These are phyloP conservation scores for Pocota personata DNA, from an alignment of 2,888 invertebrate species.

Conservation along the genomic window DNA sequence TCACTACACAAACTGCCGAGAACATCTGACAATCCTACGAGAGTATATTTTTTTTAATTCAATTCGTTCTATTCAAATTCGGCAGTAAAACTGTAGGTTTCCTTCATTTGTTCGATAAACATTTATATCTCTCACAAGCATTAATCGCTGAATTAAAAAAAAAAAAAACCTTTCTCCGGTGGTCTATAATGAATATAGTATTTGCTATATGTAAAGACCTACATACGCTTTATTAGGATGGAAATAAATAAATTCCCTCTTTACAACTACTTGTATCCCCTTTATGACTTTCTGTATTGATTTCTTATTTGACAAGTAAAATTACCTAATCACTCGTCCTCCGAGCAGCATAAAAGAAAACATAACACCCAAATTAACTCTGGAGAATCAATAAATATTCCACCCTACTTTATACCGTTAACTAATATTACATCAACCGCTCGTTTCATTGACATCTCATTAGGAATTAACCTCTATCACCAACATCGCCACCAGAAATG, in stretches of 20 bases:
- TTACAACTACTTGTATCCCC: background rate
- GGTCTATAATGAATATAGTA: too few species aligned
- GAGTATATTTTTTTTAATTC: too few species aligned
- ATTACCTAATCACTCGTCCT: background rate
- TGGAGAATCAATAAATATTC: slow-evolving; percentile 22
- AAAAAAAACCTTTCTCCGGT: too few species aligned
- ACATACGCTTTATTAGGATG: too few species aligned
- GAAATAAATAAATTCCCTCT: background rate
- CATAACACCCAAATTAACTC: slow-evolving; percentile 25
- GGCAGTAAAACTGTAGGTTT: too few species aligned
- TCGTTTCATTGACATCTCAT: slow-evolving; percentile 49
- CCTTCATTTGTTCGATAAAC: too few species aligned
- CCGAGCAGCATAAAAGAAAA: background rate
- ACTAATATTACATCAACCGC: slow-evolving; percentile 28
- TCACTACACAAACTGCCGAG: too few species aligned
- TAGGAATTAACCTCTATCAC: slow-evolving; percentile 43
- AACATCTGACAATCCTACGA: too few species aligned
- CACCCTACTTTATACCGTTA: background rate
- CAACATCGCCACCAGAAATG: slow-evolving; percentile 6
- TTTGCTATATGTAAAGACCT: too few species aligned
- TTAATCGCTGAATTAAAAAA: too few species aligned
- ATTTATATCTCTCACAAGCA: too few species aligned
- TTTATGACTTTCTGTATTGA: background rate
- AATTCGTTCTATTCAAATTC: too few species aligned
- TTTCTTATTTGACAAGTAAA: slow-evolving; percentile 2